Base-by-base conservation (phyloP, 2,888 invertebrate species). In the Trachelus stipa region DNA sequence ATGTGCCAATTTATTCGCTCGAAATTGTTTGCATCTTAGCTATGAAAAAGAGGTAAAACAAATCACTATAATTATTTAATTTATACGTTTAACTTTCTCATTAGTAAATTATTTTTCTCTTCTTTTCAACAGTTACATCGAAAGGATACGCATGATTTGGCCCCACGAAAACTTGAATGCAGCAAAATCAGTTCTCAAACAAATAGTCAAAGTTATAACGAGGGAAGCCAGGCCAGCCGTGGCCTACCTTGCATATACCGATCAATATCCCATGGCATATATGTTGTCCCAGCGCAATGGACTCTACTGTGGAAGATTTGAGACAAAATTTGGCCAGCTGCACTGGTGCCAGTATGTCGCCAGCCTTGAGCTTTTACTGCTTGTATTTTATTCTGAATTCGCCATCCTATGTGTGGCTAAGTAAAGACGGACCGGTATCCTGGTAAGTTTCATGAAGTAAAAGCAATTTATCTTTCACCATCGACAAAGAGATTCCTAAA, bases 271-370 rank as follows among this genome's bases (percentile, higher is more conserved):
- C 73, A 75, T 3, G 69, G 78, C 33, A 74, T 79, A 76, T 33
- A 79, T 79, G 83, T 75, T 76, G 75, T 80, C 75, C 69, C 77
- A 79, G 40, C 40, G 40, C 40, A 56, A 23, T 56, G 23, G 40
- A 23, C 40, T 56, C 40, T 56, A 23, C 40, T 2, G 40, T 56
- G 40, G 9, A 56, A 56, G 23, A 56, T 56, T 56, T 56, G 12
- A 79, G 84, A 82, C 85, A 75, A 85, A 83, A 85, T 81, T 85
- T 85, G 79, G 81, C 80, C 84, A 74, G 80, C 78, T 80, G 81
- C 82, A 81, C 79, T 81, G 85, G 85, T 84, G 85, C 84, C 85
- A 85, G 83, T 85, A 79, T 84, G 85, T 86, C 85, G 85, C 80
- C 81, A 80, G 77, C 73, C 79, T 82, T 82, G 81, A 77, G 75